These are phyloP conservation scores for Drosophila mayri DNA, from an alignment of 1,140 invertebrate genomes.

Conservation along the genomic window DNA sequence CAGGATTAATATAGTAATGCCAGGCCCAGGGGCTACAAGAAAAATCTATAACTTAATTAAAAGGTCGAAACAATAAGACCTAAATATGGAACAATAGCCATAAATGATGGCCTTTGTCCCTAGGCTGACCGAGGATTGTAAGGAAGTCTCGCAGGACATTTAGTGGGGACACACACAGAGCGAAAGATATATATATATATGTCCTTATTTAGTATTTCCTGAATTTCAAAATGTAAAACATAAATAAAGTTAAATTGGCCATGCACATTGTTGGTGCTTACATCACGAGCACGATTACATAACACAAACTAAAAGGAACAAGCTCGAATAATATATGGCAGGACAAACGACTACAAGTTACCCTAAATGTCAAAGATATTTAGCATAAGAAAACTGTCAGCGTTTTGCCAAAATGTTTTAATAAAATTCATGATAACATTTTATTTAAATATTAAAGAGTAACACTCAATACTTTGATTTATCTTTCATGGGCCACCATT, in stretches of 20 bases:
- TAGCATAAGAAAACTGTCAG: neutral
- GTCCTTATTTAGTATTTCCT: constrained; percentile 54
- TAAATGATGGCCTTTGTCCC: constrained; percentile 50
- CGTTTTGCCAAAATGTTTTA: neutral
- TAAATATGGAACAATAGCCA: constrained; percentile 48
- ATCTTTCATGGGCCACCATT: constrained; percentile 5
- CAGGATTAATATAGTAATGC: constrained; percentile 45
- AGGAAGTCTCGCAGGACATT: constrained; percentile 44
- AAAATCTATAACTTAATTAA: constrained; percentile 67
- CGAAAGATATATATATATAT: constrained; percentile 27
- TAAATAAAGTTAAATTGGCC: constrained; percentile 63
- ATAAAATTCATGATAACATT: neutral
- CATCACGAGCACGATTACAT: constrained; percentile 51
- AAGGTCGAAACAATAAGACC: constrained; percentile 55
- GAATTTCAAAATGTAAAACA: constrained; percentile 59
- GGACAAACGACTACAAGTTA: constrained; percentile 18
- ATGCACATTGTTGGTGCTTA: constrained; percentile 56
- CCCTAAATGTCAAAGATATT: constrained; percentile 12
- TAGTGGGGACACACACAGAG: constrained; percentile 29
- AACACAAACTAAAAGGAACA: constrained; percentile 38
- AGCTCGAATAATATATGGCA: neutral
- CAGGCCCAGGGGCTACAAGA: constrained; percentile 18
- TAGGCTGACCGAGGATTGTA: neutral
- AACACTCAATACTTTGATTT: constrained; percentile 6
- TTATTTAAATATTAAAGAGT: neutral